phyloP scores from a whole-genome alignment of 2,888 invertebrate genomes.

The Pristionchus exspectatus region DNA sequence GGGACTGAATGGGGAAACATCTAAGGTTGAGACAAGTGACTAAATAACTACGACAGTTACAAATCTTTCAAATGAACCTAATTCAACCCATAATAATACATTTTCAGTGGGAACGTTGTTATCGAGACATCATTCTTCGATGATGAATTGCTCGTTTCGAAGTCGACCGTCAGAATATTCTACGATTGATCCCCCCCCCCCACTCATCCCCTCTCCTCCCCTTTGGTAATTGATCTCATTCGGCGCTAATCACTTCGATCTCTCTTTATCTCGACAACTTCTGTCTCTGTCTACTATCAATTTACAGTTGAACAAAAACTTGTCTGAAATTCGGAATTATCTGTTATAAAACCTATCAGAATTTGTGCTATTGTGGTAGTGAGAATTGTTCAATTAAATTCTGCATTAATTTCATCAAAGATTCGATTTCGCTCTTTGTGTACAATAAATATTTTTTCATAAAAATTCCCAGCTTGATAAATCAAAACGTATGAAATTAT shows the following conservation, averaged over 20 bases:
- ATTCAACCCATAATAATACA: conserved; percentile 10
- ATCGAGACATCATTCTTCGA: conserved; percentile 98
- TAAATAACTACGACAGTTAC: neutral
- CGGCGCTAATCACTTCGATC: neutral
- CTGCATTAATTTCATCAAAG: neutral
- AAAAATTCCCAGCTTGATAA: neutral
- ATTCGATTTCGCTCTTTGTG: neutral
- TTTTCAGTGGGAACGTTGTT: conserved; percentile 92
- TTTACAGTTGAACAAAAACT: conserved; percentile 13
- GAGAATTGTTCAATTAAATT: neutral
- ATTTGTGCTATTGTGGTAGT: neutral
- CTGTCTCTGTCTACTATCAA: neutral
- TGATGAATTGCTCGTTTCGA: conserved; percentile 93
- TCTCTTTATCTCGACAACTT: neutral
- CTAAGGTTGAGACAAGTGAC: neutral
- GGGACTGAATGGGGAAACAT: neutral
- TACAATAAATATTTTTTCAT: neutral
- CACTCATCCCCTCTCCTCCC: neutral
- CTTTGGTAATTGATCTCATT: conserved; percentile 42
- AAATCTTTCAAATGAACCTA: too few relatives aligned
- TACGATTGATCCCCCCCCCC: conserved; percentile 86
- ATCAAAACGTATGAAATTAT: too few relatives aligned
- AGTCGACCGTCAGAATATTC: conserved; percentile 94
- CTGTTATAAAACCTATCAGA: neutral
- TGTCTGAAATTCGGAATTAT: neutral